Evolutionary conservation across 2,888 invertebrate genomes (phyloP).

Genomic region (Byasa hedistus): DNA sequence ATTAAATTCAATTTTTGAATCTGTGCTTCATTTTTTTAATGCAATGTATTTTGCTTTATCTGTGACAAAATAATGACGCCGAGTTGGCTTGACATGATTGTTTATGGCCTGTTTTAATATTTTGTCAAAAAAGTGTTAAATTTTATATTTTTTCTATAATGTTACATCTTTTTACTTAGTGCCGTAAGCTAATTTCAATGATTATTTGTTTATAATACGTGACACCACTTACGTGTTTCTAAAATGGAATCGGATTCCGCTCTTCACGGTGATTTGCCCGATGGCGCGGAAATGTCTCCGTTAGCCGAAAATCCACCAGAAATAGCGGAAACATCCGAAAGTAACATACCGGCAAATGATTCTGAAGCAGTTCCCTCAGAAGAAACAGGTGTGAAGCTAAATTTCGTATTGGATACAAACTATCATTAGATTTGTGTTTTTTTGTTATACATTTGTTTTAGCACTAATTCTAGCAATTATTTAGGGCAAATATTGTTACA

Average conservation of each 20-base stretch:
- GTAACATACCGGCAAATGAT: slow-evolving; percentile 60
- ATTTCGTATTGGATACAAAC: slow-evolving; percentile 13
- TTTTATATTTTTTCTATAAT: slow-evolving; percentile 51
- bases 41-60: slow-evolving; percentile 3
- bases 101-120: slow-evolving; percentile 34
- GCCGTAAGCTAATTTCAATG: slow-evolving; percentile 49
- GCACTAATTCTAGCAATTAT: slow-evolving; percentile 20
- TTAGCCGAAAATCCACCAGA: slow-evolving; percentile 64
- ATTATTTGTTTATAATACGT: slow-evolving; percentile 45
- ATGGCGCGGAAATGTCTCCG: slow-evolving; percentile 76
- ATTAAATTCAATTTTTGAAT: background rate
- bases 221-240: slow-evolving; percentile 34
- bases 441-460: background rate
- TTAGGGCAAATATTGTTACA: slow-evolving; percentile 34
- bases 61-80: slow-evolving; percentile 32
- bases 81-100: slow-evolving; percentile 36
- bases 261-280: slow-evolving; percentile 61
- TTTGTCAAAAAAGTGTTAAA: slow-evolving; percentile 54
- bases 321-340: slow-evolving; percentile 60
- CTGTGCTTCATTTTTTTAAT: background rate
- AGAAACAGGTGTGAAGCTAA: slow-evolving; percentile 51
- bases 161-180: slow-evolving; percentile 42
- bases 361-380: slow-evolving; percentile 53
- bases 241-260: slow-evolving; percentile 71
- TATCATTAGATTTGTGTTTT: background rate